A percentile compares a stretch with the other conserved stretches of the same genome.
Evolutionary conservation across 30 jellyfish, hydroid and myxozoan genomes (phyloP).

Genomic region (Turritopsis dohrnii): DNA sequence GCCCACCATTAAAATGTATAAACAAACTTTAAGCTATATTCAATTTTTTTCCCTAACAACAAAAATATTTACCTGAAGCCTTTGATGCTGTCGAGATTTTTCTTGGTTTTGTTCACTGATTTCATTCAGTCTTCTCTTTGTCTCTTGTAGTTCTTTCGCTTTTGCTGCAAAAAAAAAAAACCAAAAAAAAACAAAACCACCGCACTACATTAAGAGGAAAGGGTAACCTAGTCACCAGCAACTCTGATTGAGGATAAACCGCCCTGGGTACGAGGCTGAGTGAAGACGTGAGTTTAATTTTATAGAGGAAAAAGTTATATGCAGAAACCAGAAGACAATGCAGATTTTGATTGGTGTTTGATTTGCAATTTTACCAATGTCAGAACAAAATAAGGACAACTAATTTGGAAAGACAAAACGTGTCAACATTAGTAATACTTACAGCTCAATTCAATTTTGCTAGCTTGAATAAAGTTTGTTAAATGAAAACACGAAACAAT

Average conservation of each 20-base stretch:
- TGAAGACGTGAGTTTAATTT: too few relatives aligned
- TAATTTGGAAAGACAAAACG: not conserved
- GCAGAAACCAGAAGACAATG: too few relatives aligned
- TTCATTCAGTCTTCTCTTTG: conserved; percentile 74
- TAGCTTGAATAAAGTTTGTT: not conserved
- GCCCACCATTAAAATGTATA: not conserved
- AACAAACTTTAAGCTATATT: not conserved
- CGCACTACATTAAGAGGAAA: too few relatives aligned
- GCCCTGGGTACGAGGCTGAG: too few relatives aligned
- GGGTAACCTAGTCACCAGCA: too few relatives aligned
- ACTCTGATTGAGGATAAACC: too few relatives aligned
- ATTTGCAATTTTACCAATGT: too few relatives aligned
- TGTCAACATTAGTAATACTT: not conserved
- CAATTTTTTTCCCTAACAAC: not conserved
- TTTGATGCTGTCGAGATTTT: conserved; percentile 79
- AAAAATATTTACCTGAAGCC: conserved; percentile 58
- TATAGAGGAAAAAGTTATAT: too few relatives aligned
- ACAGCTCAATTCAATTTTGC: not conserved
- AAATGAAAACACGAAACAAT: not conserved
- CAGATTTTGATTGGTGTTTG: too few relatives aligned
- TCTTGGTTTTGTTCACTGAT: conserved; percentile 86
- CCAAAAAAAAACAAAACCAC: too few relatives aligned
- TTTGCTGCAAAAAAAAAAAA: conserved; percentile 47
- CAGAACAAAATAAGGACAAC: too few relatives aligned
- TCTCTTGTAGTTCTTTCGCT: conserved; percentile 76